Percentiles rank a stretch among this genome's conserved stretches.
Conservation (phyloP, 2,888 invertebrate species). For the Furcula furcula region DNA sequence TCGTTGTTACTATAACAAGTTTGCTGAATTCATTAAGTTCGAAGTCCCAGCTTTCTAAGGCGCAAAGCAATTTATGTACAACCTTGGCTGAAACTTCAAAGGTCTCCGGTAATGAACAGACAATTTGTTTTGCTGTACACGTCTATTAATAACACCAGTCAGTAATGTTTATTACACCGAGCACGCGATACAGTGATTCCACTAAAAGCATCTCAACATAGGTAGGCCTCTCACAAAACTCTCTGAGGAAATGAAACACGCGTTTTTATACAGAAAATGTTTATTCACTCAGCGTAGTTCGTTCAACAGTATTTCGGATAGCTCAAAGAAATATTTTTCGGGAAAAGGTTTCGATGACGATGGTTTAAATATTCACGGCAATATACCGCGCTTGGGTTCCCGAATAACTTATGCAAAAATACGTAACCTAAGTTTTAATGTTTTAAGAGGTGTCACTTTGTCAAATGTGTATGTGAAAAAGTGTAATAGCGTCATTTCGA, state of each 20-base stretch:
- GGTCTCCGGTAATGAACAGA: slow-evolving; percentile 42
- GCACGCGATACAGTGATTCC: slow-evolving; percentile 71
- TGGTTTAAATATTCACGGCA: slow-evolving; percentile 59
- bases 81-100: slow-evolving; percentile 28
- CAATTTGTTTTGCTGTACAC: slow-evolving; percentile 46
- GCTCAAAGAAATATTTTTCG: slow-evolving; percentile 58
- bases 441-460: slow-evolving; percentile 44
- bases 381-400: slow-evolving; percentile 50
- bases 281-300: slow-evolving; percentile 56
- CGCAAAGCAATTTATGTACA: slow-evolving; percentile 9
- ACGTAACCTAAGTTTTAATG: slow-evolving; percentile 37
- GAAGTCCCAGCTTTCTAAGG: slow-evolving; percentile 5
- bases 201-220: slow-evolving; percentile 63
- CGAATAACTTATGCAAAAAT: slow-evolving; percentile 64
- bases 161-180: slow-evolving; percentile 50
- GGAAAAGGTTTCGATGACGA: slow-evolving; percentile 33
- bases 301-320: slow-evolving; percentile 55
- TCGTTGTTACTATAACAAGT: slow-evolving; percentile 4
- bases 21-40: slow-evolving; percentile 16
- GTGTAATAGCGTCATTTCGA: slow-evolving; percentile 29
- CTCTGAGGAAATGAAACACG: slow-evolving; percentile 39
- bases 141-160: slow-evolving; percentile 48
- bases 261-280: slow-evolving; percentile 48
- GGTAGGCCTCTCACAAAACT: slow-evolving; percentile 42
- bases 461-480: slow-evolving; percentile 28